Evolutionary conservation across 1,140 invertebrate genomes (phyloP), one percentile per base, ranked within the genome.

Genomic region (Mylabris phalerata): DNA sequence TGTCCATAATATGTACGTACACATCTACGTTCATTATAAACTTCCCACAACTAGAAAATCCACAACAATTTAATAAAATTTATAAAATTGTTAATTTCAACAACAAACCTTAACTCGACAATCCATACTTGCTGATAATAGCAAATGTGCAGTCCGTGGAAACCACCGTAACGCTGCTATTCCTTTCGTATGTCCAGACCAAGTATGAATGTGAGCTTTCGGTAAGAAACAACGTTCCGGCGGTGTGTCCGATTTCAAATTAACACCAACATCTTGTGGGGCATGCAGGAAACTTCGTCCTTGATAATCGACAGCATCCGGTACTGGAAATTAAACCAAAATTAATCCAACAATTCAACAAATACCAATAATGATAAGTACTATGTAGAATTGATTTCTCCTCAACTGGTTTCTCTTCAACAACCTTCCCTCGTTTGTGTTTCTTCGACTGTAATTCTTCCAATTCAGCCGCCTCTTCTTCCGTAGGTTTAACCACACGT

Each of bases 141-240:
- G 78, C 50, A 99, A 82, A 79, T 99, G 98, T 0, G 91, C 98
- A 9, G 93, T 93, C 63, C 82, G 79, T 5, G 98, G 98, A 70
- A 98, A 97, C 92, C 93, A 98, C 59, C 91, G 82, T 54, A 98
- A 95, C 3, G 93, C 90, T 2, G 95, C 88, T 64, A 99, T 87
- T n/a, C 95, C 95, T 75, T 99, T 98, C 0, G 89, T 93, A 77
- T 99, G 98, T 0, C 95, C 97, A 64, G 89, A 85, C 92, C 95
- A 99, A 0, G 93, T 95, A 74, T 97, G 92, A 58, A 99, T 90
- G 64, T 95, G 90, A 42, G 93, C 86, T 79, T 99, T 99, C 24
- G 98, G 98, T 57, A 99, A 79, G 74, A 98, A 99, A 76, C 98
- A 99, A 72, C 92, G 91, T 48, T 93, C 90, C 0, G 97, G 97